Conservation (phyloP, 2,797 vertebrate genomes). For the Lagorchestes hirsutus region DNA sequence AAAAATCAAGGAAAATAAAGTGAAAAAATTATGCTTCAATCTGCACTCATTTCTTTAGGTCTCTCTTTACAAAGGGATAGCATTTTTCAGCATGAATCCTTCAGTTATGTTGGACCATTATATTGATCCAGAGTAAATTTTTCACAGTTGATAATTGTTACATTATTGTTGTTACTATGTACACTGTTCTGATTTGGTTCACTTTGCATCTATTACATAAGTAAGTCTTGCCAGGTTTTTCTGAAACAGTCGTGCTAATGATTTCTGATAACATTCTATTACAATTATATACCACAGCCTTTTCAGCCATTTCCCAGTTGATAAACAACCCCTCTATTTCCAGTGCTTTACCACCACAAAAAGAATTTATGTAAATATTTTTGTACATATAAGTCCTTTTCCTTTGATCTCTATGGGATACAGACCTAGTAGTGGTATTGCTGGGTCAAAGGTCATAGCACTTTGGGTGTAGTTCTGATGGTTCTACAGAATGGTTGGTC, state of each 20-base stretch:
- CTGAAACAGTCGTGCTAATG: neutral
- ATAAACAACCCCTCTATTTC: neutral
- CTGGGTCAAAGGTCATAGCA: too few species aligned
- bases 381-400: too few species aligned
- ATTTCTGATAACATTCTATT: neutral
- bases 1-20: neutral
- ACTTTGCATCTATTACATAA: neutral
- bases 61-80: neutral
- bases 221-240: neutral
- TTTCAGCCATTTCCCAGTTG: neutral
- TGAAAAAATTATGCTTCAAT: neutral
- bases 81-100: neutral
- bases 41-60: neutral
- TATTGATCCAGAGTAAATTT: neutral
- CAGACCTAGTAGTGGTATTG: too few species aligned
- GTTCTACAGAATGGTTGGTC: too few species aligned
- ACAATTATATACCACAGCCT: neutral
- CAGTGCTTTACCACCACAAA: too few species aligned
- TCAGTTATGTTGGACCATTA: neutral
- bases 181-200: neutral
- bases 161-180: neutral
- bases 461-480: too few species aligned
- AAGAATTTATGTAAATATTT: too few species aligned
- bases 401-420: too few species aligned
- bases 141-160: neutral